Evolutionary conservation across 2,113 vertebrate genomes (phyloP).

Genomic region (Tympanuchus pallidicinctus): DNA sequence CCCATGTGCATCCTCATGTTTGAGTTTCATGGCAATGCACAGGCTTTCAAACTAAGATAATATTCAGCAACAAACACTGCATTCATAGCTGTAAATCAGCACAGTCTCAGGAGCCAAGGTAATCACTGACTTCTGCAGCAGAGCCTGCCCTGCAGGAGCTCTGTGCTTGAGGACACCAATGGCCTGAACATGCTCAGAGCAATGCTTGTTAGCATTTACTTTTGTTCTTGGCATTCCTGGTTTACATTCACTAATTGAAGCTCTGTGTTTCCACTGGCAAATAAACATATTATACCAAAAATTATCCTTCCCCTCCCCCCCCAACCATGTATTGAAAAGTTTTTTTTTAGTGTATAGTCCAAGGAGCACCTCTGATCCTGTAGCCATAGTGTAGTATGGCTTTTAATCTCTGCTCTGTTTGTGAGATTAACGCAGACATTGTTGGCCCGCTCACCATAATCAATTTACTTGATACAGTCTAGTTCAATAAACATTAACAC

Average conservation of each 20-base stretch:
- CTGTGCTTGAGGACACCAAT: neutral
- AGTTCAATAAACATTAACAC: neutral
- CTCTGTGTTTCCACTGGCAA: slow-evolving; percentile 22
- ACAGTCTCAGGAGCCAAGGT: neutral
- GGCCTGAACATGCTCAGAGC: neutral
- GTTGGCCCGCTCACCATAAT: neutral
- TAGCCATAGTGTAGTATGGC: neutral
- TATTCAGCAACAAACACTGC: neutral
- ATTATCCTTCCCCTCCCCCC: neutral
- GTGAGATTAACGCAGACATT: neutral
- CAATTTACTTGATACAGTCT: neutral
- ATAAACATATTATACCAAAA: slow-evolving; percentile 9
- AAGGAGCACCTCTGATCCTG: neutral
- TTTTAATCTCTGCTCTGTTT: neutral
- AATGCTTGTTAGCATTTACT: neutral
- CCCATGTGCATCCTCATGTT: neutral
- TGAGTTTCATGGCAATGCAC: neutral
- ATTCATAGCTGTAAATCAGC: neutral
- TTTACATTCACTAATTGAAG: slow-evolving; percentile 26
- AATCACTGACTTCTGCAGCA: neutral
- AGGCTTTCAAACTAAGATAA: neutral
- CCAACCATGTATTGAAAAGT: neutral
- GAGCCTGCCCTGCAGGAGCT: neutral
- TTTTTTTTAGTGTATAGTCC: neutral
- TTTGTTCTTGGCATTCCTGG: neutral